phyloP scores from a whole-genome alignment of 1,140 invertebrate species.

The Oscheius sp. region DNA sequence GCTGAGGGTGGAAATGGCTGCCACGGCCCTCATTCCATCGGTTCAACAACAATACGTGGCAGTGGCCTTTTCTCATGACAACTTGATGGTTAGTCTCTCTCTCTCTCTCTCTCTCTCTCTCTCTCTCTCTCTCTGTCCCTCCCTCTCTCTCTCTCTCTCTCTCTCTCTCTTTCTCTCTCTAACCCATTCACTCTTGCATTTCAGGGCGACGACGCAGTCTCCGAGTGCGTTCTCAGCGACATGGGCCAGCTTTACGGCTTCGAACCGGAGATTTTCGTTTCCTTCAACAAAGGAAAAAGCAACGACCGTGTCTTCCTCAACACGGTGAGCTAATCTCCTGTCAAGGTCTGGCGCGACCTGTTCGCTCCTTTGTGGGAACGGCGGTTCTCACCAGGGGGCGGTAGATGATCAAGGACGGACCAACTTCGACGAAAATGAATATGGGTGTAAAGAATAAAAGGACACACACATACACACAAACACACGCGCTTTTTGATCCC shows the following conservation, averaged over 20 bases:
- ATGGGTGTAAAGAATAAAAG: too few species aligned
- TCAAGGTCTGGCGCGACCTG: too few species aligned
- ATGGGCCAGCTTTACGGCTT: slow-evolving; percentile 19
- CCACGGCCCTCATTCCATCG: slow-evolving; percentile 39
- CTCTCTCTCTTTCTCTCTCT: background rate
- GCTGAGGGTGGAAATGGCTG: slow-evolving; percentile 43
- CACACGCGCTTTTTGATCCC: too few species aligned
- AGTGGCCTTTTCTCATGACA: slow-evolving; percentile 47
- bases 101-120: background rate
- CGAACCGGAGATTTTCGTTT: slow-evolving; percentile 26
- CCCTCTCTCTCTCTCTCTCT: slow-evolving; percentile 14
- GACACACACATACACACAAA: too few species aligned
- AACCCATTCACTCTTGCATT: background rate
- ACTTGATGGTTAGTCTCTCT: slow-evolving; percentile 38
- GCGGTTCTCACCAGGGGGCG: too few species aligned
- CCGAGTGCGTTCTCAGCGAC: slow-evolving; percentile 22
- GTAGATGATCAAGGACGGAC: too few species aligned
- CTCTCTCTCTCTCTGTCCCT: background rate
- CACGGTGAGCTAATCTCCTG: background rate
- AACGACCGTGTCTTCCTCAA: slow-evolving; percentile 28
- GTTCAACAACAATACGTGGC: slow-evolving; percentile 49
- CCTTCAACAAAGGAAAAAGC: slow-evolving; percentile 23
- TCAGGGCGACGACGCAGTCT: slow-evolving; percentile 24
- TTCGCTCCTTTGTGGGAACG: too few species aligned
- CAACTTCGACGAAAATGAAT: too few species aligned